Evolutionary conservation across 2,113 vertebrate species (phyloP).

Genomic region (Syrmaticus mikado): DNA sequence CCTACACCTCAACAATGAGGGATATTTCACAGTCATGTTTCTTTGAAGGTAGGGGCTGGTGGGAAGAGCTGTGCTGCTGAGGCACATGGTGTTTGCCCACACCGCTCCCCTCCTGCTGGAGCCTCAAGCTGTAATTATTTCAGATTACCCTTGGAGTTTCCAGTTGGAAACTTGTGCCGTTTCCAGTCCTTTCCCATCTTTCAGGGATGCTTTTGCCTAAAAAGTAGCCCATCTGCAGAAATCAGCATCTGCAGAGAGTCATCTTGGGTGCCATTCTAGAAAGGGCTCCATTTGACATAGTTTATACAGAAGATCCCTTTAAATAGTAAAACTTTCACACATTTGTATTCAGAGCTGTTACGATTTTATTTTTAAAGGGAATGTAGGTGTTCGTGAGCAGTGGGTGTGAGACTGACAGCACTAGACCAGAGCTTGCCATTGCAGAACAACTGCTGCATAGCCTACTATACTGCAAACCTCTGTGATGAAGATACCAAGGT

Average conservation of each 20-base stretch:
- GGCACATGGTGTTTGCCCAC: background rate
- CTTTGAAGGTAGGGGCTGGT: background rate
- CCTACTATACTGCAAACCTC: conserved; percentile 2
- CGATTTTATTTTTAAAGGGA: conserved; percentile 43
- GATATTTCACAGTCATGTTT: accelerated
- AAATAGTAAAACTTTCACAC: conserved; percentile 49
- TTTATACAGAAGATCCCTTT: conserved; percentile 55
- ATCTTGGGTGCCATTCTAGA: background rate
- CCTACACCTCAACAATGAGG: accelerated
- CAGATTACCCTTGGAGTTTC: background rate
- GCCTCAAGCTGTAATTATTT: background rate
- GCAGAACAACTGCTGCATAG: conserved; percentile 28
- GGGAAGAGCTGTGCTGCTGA: background rate
- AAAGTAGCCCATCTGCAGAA: background rate
- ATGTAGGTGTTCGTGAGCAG: conserved; percentile 41
- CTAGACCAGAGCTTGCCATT: conserved; percentile 54
- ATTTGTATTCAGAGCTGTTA: conserved; percentile 62
- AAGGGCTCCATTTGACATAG: conserved; percentile 36
- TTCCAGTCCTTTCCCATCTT: background rate
- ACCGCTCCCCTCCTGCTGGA: accelerated
- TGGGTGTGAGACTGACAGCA: conserved; percentile 63
- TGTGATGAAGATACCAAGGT: background rate
- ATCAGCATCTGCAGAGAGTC: background rate
- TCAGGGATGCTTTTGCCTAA: background rate
- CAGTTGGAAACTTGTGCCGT: background rate